phyloP scores from a whole-genome alignment of 2,113 vertebrate species.

The Equus quagga region DNA sequence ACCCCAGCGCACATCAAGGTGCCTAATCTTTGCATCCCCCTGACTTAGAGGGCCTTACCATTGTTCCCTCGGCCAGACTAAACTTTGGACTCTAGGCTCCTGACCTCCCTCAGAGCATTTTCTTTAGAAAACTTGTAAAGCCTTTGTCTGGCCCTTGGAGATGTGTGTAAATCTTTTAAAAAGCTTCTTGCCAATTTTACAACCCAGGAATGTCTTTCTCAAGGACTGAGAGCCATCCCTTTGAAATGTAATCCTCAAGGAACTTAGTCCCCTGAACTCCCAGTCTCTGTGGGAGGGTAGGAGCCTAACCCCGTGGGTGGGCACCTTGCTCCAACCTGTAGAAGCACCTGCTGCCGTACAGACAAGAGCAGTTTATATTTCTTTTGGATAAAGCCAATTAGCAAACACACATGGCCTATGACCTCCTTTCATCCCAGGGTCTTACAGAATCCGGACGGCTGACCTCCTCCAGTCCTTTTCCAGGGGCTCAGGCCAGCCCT shows the following conservation, averaged over 20 bases:
- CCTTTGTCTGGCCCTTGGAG: background rate
- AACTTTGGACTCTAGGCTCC: background rate
- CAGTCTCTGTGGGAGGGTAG: background rate
- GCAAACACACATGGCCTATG: background rate
- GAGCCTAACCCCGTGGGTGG: background rate
- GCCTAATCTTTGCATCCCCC: too few relatives aligned
- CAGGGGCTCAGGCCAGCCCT: background rate
- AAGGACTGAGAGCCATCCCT: background rate
- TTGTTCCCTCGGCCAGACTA: background rate
- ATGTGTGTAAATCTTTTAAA: background rate
- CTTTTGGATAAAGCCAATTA: background rate
- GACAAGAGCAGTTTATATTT: background rate
- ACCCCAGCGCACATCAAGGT: accelerated
- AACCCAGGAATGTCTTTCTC: background rate
- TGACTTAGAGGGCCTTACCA: background rate
- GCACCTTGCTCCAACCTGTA: background rate
- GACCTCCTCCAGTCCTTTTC: background rate
- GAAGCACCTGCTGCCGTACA: background rate
- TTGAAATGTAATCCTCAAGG: background rate
- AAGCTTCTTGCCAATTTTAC: background rate
- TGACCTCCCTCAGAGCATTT: background rate
- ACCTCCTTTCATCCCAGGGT: background rate
- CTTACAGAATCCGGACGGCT: background rate
- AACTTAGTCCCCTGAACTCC: background rate
- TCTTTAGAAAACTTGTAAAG: background rate